These are phyloP conservation scores for Phortica magna DNA, from an alignment of 2,888 invertebrate species.

Conservation along the genomic window DNA sequence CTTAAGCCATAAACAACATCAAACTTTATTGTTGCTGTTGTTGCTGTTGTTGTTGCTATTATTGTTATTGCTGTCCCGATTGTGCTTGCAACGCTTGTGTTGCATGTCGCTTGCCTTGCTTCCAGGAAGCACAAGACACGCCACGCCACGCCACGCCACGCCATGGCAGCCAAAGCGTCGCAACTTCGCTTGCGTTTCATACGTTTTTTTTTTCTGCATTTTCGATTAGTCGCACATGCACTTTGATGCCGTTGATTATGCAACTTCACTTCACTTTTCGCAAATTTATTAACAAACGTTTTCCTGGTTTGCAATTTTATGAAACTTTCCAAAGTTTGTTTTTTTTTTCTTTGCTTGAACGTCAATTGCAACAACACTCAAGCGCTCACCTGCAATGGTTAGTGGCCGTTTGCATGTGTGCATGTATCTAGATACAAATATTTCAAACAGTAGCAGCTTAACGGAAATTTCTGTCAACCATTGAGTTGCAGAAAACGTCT, in stretches of 20 bases:
- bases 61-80: constrained; percentile 68
- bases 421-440: not conserved
- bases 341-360: not conserved
- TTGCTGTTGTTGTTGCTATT: constrained; percentile 47
- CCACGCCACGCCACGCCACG: not conserved
- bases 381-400: not conserved
- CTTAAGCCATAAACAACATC: constrained; percentile 43
- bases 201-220: constrained; percentile 2
- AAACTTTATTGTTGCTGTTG: constrained; percentile 42
- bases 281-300: constrained; percentile 25
- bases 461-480: constrained; percentile 18
- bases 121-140: not conserved
- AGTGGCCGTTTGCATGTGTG: not conserved
- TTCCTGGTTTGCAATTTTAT: constrained; percentile 12
- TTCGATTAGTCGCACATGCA: not conserved
- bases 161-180: not conserved
- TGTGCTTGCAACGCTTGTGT: constrained; percentile 46
- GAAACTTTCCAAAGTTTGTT: constrained; percentile 3
- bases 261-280: constrained; percentile 8
- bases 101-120: constrained; percentile 56
- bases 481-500: not conserved
- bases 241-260: constrained; percentile 18
- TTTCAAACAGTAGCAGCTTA: constrained; percentile 6
- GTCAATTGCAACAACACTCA: not conserved
- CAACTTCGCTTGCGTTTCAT: not conserved